Evolutionary conservation across 2,888 invertebrate species (phyloP), one percentile per base, ranked within the genome.

Genomic region (Drosophila neoperkinsi): DNA sequence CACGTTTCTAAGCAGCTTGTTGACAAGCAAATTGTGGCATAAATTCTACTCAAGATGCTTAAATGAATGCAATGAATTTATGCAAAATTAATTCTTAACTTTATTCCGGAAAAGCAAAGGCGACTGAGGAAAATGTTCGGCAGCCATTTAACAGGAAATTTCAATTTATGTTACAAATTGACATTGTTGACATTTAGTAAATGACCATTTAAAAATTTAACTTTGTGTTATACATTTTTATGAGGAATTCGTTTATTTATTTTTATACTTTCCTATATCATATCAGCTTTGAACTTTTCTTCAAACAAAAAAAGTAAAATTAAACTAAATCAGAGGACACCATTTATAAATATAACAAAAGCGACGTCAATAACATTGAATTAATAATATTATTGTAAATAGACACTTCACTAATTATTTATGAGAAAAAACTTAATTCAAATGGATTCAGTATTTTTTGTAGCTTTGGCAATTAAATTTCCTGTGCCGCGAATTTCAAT

Each of bases 1-100:
- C 65, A 76, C 55, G 70, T 58, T 71, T 53, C 67, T 78, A 70
- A 77, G 80, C 82, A 79, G 81, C 79, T 74, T 81, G 81, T 79
- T 81, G 82, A 82, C 82, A 82, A 70, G 67, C 65, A 57, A 77
- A 82, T 68, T 79, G 73, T 49, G 58, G 61, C 75, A 80, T 78
- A 70, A 81, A 78, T 74, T 69, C 34, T 53, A 18, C 72, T 55
- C 61, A 62, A 46, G 25, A 43, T 67, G 63, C 56, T 55, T 25
- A 74, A 77, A 62, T 79, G 52, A 67, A 82, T 41, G 52, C 69
- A 36, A 57, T 70, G 33, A 64, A 71, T 59, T 64, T 66, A 65
- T 71, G 60, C 11, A 33, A 63, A 81, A 61, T 75, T 70, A 36
- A 65, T 67, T 64, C 71, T 62, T 59, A 7, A 41, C 30, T 51